Evolutionary conservation across 1,140 invertebrate genomes (phyloP), one percentile per base, ranked within the genome.

Genomic region (Antheraea pernyi): DNA sequence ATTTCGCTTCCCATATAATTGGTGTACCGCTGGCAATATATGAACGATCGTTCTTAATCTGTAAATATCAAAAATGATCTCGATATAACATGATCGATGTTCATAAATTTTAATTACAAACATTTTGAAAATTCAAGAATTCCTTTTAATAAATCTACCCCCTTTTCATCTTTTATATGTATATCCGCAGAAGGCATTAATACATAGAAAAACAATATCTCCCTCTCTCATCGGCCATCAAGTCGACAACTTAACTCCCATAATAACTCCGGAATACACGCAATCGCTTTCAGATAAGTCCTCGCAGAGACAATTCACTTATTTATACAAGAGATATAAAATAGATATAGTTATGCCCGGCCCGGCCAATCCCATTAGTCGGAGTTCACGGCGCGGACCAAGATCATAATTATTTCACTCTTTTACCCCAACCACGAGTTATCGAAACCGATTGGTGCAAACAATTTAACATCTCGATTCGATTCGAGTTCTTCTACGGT

Each of bases 341-440:
- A 65, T 65, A 42, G 39, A 65, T 46, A 72, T 69, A 69, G 67
- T 69, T 67, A 69, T 58, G 67, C 66, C 65, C 66, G 71, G 62
- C 58, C 61, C 63, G 66, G 71, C 61, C 64, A 73, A 73, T 69
- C 67, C 71, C 67, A 72, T 72, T 73, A 72, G 65, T 63, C 65
- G 37, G 68, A 61, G 60, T 69, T 69, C 67, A 60, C 68, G 71
- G 64, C 53, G 71, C 16, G 71, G 62, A 63, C 59, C 30, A 18
- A 63, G 68, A 69, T 73, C 68, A 73, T 73, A 73, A 73, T 73
- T 73, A 73, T 73, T 73, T 73, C 68, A 73, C 71, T 69, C n/a
- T 10, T 18, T 7, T 2, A 46, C 67, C 68, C 11, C 68, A 69
- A 73, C 71, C 19, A 73, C n/a, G 16, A 19, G n/a, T 1, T 19